These are phyloP conservation scores for Crocidura indochinensis DNA, from an alignment of 2,797 vertebrate species.

Conservation along the genomic window DNA sequence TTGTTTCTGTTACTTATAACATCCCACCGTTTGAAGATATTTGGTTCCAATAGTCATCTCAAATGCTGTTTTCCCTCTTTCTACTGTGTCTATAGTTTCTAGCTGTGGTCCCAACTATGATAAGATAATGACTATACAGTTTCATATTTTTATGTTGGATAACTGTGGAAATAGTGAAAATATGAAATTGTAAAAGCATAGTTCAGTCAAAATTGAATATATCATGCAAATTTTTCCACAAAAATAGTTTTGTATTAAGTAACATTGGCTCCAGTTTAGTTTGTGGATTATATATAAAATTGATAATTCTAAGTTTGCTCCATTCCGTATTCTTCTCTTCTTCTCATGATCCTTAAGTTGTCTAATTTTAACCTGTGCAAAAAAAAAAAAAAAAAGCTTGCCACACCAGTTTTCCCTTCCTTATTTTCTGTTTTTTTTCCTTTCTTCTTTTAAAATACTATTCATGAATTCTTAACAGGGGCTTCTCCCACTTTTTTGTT, in stretches of 20 bases:
- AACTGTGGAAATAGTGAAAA: neutral
- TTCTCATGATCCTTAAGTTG: constrained; percentile 12
- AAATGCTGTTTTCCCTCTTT: neutral
- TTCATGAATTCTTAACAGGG: too few species aligned
- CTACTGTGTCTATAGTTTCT: neutral
- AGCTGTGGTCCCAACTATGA: neutral
- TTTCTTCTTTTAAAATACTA: too few species aligned
- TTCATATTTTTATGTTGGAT: neutral
- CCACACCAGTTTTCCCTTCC: too few species aligned
- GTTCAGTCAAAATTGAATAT: neutral
- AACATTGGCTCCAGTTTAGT: neutral
- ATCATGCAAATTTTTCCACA: neutral
- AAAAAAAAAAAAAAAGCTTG: too few species aligned
- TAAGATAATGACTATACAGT: neutral
- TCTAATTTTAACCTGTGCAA: too few species aligned
- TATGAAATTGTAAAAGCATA: neutral
- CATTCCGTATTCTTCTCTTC: neutral
- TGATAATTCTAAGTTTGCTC: constrained; percentile 11
- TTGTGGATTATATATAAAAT: neutral
- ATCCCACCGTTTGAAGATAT: too few species aligned
- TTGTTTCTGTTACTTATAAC: neutral
- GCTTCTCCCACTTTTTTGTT: too few species aligned
- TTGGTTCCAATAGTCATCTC: fast-evolving
- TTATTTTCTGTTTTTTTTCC: too few species aligned
- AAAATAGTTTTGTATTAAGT: neutral